Evolutionary conservation across 2,113 vertebrate species (phyloP), one percentile per base, ranked within the genome.

Genomic region (Campylomormyrus numenius): DNA sequence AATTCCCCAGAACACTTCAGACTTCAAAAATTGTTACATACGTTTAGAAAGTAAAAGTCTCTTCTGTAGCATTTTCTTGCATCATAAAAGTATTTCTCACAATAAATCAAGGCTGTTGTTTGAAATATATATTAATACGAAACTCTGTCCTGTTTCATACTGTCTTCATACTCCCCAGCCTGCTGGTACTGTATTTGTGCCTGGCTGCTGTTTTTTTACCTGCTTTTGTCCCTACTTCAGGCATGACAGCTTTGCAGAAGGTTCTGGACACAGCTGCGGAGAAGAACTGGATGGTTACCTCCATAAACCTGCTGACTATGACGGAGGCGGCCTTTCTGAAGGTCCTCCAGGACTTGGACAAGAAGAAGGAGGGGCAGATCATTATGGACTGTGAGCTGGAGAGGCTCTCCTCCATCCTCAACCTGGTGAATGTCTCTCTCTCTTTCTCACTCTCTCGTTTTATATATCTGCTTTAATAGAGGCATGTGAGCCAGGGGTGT

Each of bases 201-300:
- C 48, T 88, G 4, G 62, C 27, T 50, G n/a, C 31, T 86, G 50
- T 80, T 19, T 66, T 27, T n/a, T 31, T 27, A 27, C 17, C 39
- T 27, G 1, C 48, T 85, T 4, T 89, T 39, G 10, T 90, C 1
- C 15, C 17, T 90, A 2, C 45, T 50, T 27, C 91, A 99, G 98
- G 98, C 87, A 90, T 99, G 94, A 96, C 97, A 0, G 98, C 99
- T 74, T 95, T 99, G 87, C 98, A 99, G 94, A 97, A 96, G 94
- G 98, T 99, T 66, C 92, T 98, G 94, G 98, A 99, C 94, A 98
- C 97, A 0, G 98, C 98, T n/a, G 97, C 98, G 0, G 98, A 99
- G 93, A 97, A 95, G 89, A 96, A 95, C 92, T 99, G 98, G 98
- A 97, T 98, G 95, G 98, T 99, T 90, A 99, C 98, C 84, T 98